phyloP scores from a whole-genome alignment of 2,888 invertebrate genomes.

The Tetragonula carbonaria region DNA sequence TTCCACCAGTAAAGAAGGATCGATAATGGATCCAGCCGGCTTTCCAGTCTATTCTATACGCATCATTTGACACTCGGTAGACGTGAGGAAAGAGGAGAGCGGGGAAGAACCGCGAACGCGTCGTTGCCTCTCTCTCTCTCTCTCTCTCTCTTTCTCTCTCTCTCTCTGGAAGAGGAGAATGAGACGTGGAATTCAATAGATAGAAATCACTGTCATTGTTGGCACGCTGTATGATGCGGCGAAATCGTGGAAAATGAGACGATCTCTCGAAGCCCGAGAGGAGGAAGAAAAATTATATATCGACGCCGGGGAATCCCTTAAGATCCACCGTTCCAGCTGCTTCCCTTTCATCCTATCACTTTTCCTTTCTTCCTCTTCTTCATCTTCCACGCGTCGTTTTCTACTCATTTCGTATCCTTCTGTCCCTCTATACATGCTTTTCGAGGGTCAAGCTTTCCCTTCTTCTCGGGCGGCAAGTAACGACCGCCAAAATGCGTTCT shows the following conservation, averaged over 20 bases:
- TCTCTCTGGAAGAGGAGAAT: conserved; percentile 27
- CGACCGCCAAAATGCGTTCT: conserved; percentile 56
- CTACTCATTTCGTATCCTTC: conserved; percentile 2
- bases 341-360: conserved; percentile 20
- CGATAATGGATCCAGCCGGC: conserved; percentile 80
- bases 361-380: conserved; percentile 5
- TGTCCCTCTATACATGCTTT: conserved; percentile 18
- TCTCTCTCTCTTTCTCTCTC: accelerated
- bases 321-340: conserved; percentile 63
- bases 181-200: conserved; percentile 79
- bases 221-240: conserved; percentile 68
- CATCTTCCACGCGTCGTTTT: not conserved
- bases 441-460: conserved; percentile 42
- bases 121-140: not conserved
- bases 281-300: conserved; percentile 79
- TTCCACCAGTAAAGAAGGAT: conserved; percentile 70
- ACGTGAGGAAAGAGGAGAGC: conserved; percentile 68
- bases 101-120: conserved; percentile 52
- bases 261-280: conserved; percentile 54
- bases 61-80: conserved; percentile 83
- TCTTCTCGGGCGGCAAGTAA: conserved; percentile 26
- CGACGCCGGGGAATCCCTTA: conserved; percentile 74
- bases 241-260: conserved; percentile 78
- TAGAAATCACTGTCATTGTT: conserved; percentile 81
- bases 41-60: conserved; percentile 80